These are phyloP conservation scores for Leucophora obtusa DNA, from an alignment of 2,888 invertebrate genomes.

Conservation along the genomic window DNA sequence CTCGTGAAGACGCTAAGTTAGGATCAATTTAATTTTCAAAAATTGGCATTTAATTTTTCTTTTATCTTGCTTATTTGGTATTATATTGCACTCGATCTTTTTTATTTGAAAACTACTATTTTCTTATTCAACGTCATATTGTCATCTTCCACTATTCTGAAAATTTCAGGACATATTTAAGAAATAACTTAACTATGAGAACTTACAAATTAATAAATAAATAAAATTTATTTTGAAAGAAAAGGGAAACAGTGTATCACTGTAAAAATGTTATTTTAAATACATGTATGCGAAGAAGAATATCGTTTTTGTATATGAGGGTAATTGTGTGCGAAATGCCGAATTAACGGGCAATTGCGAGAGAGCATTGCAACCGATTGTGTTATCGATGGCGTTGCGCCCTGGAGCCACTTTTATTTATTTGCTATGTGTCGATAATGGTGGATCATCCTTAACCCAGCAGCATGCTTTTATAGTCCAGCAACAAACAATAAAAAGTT, in stretches of 20 bases:
- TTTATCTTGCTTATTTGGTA: too few relatives aligned
- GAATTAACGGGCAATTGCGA: conserved; percentile 64
- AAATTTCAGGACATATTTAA: too few relatives aligned
- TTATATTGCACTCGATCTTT: too few relatives aligned
- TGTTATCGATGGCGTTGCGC: conserved; percentile 76
- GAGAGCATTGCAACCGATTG: conserved; percentile 66
- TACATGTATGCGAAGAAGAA: conserved; percentile 16
- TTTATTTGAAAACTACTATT: too few relatives aligned
- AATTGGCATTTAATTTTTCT: too few relatives aligned
- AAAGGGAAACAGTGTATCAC: conserved; percentile 46
- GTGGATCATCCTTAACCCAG: conserved; percentile 62
- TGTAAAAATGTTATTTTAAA: not conserved
- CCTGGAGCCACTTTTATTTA: conserved; percentile 65
- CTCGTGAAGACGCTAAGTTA: too few relatives aligned
- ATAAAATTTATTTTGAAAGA: too few relatives aligned
- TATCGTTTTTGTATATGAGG: conserved; percentile 41
- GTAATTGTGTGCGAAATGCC: conserved; percentile 64
- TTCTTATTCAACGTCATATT: too few relatives aligned
- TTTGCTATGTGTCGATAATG: conserved; percentile 62
- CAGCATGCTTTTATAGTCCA: conserved; percentile 42
- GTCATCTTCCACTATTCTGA: too few relatives aligned
- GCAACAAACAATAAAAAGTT: conserved; percentile 7
- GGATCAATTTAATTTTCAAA: too few relatives aligned
- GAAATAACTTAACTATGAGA: too few relatives aligned
- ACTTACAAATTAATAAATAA: too few relatives aligned